Conservation (phyloP, 1,140 invertebrate genomes). For the Trinorchestia longiramus region DNA sequence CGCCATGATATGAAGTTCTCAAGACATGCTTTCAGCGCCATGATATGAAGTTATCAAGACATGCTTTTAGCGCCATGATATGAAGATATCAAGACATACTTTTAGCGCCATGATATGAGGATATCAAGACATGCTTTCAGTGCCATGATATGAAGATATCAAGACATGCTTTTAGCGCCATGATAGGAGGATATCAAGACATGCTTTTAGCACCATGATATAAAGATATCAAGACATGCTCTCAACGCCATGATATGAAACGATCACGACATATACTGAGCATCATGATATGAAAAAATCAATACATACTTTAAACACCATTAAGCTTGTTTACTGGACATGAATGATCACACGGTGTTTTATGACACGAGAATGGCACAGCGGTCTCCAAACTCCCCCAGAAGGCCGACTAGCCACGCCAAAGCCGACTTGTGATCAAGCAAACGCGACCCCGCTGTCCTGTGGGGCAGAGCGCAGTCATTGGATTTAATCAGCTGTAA, state of each 20-base stretch:
- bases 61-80: not conserved
- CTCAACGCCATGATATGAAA: not conserved
- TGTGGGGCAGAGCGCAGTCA: not conserved
- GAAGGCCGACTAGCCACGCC: not conserved
- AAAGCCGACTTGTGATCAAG: not conserved
- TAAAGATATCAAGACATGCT: not conserved
- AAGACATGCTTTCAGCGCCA: not conserved
- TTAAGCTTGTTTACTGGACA: not conserved
- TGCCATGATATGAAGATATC: too few relatives aligned
- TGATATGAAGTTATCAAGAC: not conserved
- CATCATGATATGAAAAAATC: not conserved
- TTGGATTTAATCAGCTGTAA: conserved; percentile 53
- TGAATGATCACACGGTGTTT: not conserved
- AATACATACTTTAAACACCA: not conserved
- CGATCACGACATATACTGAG: not conserved
- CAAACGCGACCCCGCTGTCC: not conserved
- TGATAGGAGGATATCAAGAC: not conserved
- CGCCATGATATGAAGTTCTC: not conserved
- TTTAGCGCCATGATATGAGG: not conserved
- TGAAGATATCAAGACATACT: not conserved
- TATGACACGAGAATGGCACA: not conserved
- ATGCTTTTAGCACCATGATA: not conserved
- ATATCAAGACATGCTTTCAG: not conserved
- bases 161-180: too few relatives aligned
- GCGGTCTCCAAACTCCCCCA: not conserved